Evolutionary conservation across 2,797 vertebrate genomes (phyloP).

Genomic region (Gambelia wislizenii): DNA sequence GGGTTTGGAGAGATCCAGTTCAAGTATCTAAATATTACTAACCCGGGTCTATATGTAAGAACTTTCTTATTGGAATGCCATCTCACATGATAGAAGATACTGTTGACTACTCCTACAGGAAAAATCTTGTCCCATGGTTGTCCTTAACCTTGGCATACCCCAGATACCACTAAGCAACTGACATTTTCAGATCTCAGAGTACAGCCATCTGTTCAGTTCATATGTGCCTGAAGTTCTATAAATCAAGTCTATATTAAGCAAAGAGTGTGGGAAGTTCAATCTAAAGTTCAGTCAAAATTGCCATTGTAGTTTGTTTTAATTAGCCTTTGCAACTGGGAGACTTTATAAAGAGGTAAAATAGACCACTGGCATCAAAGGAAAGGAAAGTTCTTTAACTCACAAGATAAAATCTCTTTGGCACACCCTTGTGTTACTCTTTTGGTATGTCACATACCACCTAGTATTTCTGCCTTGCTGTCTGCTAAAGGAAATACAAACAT

Average conservation of each 20-base stretch:
- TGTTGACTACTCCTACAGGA: background rate
- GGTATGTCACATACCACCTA: background rate
- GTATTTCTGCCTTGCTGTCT: background rate
- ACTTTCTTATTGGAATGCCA: background rate
- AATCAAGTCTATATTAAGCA: background rate
- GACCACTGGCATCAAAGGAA: background rate
- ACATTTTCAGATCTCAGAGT: background rate
- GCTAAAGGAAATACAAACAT: background rate
- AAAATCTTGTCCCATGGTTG: background rate
- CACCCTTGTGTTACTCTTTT: background rate
- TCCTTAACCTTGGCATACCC: background rate
- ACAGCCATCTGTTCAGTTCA: background rate
- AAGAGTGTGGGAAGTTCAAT: background rate
- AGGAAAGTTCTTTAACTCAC: background rate
- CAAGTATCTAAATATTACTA: background rate
- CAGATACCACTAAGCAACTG: background rate
- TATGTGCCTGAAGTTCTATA: background rate
- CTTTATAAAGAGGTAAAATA: background rate
- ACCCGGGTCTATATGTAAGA: background rate
- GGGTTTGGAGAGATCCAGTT: background rate
- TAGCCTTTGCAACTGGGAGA: background rate
- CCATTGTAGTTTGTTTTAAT: background rate
- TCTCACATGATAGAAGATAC: too few relatives aligned
- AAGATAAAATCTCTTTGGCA: background rate
- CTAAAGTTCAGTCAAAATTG: conserved; percentile 8